Evolutionary conservation across 2,797 vertebrate genomes (phyloP), one percentile per base, ranked within the genome.

Genomic region (Typhlichthys subterraneus): DNA sequence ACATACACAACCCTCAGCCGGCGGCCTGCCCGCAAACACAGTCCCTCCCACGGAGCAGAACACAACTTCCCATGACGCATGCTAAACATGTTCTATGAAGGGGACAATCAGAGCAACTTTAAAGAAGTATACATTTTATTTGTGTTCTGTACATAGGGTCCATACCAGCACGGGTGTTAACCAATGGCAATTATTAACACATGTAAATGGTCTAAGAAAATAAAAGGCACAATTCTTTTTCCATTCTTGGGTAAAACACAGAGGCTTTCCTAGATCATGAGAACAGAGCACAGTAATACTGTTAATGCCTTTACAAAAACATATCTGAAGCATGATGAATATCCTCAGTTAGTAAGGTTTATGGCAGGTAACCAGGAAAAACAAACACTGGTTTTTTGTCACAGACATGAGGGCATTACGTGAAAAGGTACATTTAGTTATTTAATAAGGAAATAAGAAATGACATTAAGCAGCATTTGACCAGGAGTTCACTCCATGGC

Each of bases 231-330:
- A 91, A 91, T 94, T 89, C 91, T 90, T 88, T 92, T 93, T 87
- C 63, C 76, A 80, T 93, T 93, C 92, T 93, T 89, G 86, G 89
- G 87, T 87, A 85, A 87, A 84, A 75, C 63, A 59, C 69, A 19
- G 90, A 93, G 93, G 92, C 81, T 89, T 93, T 89, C 87, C 93
- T 95, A 95, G 93, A 94, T 84, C 93, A 94, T 94, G 93, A 94
- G 87, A 81, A 72, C 60, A 94, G 92, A 93, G 93, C 94, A 93
- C 93, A 94, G 94, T 96, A 99, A 99, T 95, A 97, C 95, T 97
- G 96, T 95, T 96, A 96, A 96, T 95, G 93, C 92, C 94, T 92
- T 94, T 77, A 94, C 89, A 93, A 93, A 93, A 95, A 85, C 89
- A 94, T 94, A 90, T 71, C 54, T 65, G 68, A 84, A 87, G 92